phyloP scores from a whole-genome alignment of 2,888 invertebrate species.

The Leptopilina drosophilae region DNA sequence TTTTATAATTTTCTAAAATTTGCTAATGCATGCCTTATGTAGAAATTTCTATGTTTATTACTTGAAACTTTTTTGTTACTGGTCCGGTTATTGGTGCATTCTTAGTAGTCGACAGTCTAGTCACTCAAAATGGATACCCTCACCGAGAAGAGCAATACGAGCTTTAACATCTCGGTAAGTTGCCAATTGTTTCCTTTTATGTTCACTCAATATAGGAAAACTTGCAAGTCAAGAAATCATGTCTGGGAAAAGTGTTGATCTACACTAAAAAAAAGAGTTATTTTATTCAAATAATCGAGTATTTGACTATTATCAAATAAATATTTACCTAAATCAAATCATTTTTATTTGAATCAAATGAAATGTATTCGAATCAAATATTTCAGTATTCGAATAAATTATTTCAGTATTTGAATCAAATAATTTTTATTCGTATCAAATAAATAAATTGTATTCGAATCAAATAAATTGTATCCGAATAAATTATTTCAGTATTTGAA shows the following conservation, averaged over 20 bases:
- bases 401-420: no score
- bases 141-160: conserved; percentile 65
- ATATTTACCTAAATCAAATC: no score
- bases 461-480: no score
- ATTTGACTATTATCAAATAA: no score
- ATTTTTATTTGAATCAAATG: no score
- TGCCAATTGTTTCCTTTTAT: conserved; percentile 45
- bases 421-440: no score
- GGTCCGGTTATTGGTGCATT: conserved; percentile 53
- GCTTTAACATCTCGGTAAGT: conserved; percentile 61
- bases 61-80: conserved; percentile 49
- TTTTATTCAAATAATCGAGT: no score
- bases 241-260: not conserved
- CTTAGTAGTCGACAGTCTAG: conserved; percentile 68
- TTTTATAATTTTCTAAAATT: no score
- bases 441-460: no score
- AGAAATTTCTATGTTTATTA: conserved; percentile 3
- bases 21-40: conserved; percentile 10
- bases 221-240: not conserved
- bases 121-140: conserved; percentile 63
- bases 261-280: not conserved
- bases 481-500: no score
- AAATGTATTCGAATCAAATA: no score
- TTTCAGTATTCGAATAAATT: no score
- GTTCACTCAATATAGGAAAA: not conserved